Evolutionary conservation across 2,113 vertebrate genomes (phyloP), one percentile per base, ranked within the genome.

Genomic region (Suncus etruscus): DNA sequence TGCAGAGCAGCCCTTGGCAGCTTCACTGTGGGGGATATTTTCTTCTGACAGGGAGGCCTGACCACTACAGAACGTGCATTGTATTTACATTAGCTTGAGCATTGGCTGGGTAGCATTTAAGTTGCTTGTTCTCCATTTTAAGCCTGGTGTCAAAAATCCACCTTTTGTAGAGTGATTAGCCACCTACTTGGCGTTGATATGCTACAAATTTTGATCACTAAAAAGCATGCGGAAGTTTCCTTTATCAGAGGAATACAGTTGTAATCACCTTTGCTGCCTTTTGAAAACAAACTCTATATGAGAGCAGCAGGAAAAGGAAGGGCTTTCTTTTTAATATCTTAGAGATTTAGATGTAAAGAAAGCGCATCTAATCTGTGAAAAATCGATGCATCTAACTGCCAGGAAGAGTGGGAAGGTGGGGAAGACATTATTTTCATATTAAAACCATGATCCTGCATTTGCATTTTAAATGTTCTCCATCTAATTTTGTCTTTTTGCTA

Each of bases 401-500:
- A 86, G 45, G 70, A 58, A 51, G 83, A 89, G n/a, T 82, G 48
- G 51, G 24, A 50, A 83, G 24, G 29, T 68, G 73, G 15, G 66
- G 50, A 75, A 91, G 58, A 90, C 58, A 81, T 87, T 85, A 93
- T 80, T 95, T 92, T 95, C 70, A 70, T 83, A 81, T 91, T 92
- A 87, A 79, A 91, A 58, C 66, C 39, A 10, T 78, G 90, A 87
- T 93, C 80, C 73, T 77, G 82, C 86, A 89, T 96, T 96, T 95
- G 86, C 86, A 94, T 91, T 91, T 92, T 91, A 95, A 94, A 89
- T 96, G 31, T 82, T 90, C 91, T 79, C 94, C 72, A 31, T 89
- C 70, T 95, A 61, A 95, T 93, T 94, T 95, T 81, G 74, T 94
- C 70, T 61, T 12, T 84, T 65, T 91, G 70, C 73, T 87, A 39